Evolutionary conservation across 2,797 vertebrate genomes (phyloP).

Genomic region (Oreonectes daqikongensis): DNA sequence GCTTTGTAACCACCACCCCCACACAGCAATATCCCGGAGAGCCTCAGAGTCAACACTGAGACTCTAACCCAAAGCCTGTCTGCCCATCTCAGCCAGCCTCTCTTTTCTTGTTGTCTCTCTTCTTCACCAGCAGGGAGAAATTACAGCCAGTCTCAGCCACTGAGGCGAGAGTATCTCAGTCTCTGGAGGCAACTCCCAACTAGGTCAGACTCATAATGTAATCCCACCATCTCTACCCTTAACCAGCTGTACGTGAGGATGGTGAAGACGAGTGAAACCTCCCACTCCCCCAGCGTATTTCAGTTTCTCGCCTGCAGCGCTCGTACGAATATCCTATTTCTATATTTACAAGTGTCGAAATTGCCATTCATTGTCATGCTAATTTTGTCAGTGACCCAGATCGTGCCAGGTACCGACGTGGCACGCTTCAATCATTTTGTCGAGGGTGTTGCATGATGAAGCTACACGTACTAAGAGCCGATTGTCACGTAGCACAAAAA

Average conservation of each 20-base stretch:
- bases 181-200: slow-evolving; percentile 82
- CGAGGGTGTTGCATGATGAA: not conserved
- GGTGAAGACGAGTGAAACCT: slow-evolving; percentile 63
- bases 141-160: slow-evolving; percentile 61
- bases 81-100: slow-evolving; percentile 15
- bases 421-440: slow-evolving; percentile 40
- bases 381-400: slow-evolving; percentile 42
- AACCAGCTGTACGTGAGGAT: slow-evolving; percentile 61
- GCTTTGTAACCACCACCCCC: slow-evolving; percentile 48
- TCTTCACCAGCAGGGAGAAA: slow-evolving; percentile 51
- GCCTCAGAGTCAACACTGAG: slow-evolving; percentile 43
- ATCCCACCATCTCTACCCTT: slow-evolving; percentile 80
- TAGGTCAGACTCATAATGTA: slow-evolving; percentile 86
- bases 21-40: slow-evolving; percentile 33
- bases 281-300: slow-evolving; percentile 46
- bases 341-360: slow-evolving; percentile 40
- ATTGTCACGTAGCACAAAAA: not conserved
- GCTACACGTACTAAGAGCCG: not conserved
- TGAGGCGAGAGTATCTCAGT: slow-evolving; percentile 67
- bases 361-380: slow-evolving; percentile 50
- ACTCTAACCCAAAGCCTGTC: slow-evolving; percentile 38
- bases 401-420: slow-evolving; percentile 34
- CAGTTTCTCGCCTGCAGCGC: slow-evolving; percentile 41
- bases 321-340: slow-evolving; percentile 33
- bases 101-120: slow-evolving; percentile 17